Percentiles rank a stretch among this genome's conserved stretches.
phyloP scores from a whole-genome alignment of 2,113 vertebrate species.

The Willisornis vidua region DNA sequence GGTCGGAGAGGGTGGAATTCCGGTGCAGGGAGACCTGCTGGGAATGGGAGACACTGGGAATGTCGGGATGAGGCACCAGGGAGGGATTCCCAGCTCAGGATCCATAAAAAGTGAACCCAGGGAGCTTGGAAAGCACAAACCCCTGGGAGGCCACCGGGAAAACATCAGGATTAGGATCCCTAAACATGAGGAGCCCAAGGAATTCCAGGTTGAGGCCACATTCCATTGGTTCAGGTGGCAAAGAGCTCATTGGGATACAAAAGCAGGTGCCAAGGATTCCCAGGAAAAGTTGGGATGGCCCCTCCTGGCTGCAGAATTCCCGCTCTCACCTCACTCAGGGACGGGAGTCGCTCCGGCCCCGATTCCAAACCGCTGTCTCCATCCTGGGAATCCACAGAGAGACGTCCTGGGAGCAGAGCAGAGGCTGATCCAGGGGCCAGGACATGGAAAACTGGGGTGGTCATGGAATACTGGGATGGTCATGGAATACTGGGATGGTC shows the following conservation, averaged over 20 bases:
- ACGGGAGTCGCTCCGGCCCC: slow-evolving; percentile 70
- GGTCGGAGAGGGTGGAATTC: slow-evolving; percentile 71
- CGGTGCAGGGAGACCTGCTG: slow-evolving; percentile 61
- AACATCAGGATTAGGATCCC: neutral
- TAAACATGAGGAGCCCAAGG: neutral
- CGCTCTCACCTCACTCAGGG: slow-evolving; percentile 70
- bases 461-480: no score
- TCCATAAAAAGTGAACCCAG: neutral
- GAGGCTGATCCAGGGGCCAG: rapidly evolving
- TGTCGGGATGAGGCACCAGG: rapidly evolving
- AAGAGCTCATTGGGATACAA: neutral
- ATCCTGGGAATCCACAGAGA: slow-evolving; percentile 83
- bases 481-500: no score
- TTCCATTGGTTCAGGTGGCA: neutral
- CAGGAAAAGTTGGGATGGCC: neutral
- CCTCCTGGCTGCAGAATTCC: neutral
- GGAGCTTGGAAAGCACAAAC: neutral
- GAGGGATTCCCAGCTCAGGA: neutral
- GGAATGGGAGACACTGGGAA: neutral
- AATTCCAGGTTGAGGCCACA: rapidly evolving
- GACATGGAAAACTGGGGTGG: neutral
- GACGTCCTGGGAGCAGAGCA: slow-evolving; percentile 72
- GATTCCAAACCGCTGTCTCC: slow-evolving; percentile 80
- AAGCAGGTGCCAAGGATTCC: rapidly evolving
- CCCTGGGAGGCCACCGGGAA: rapidly evolving